These are phyloP conservation scores for Coracopsis vasa DNA, from an alignment of 2,113 vertebrate species.

Conservation along the genomic window DNA sequence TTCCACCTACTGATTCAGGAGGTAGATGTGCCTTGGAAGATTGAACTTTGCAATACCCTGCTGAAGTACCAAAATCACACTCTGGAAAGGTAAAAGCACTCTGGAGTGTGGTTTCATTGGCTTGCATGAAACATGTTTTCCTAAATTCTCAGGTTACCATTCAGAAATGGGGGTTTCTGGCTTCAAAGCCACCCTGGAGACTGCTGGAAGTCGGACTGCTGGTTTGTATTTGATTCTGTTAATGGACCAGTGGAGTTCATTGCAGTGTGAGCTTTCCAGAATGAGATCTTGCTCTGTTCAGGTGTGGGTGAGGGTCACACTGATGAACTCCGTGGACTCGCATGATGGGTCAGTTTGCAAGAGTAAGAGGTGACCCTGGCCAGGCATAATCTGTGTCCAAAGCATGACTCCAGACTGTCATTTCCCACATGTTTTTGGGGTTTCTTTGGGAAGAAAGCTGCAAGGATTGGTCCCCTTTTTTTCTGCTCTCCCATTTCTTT, in stretches of 20 bases:
- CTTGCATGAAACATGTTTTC: background rate
- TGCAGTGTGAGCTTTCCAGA: background rate
- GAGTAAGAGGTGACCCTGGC: accelerated
- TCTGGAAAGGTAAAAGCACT: background rate
- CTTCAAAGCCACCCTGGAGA: background rate
- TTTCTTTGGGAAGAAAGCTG: background rate
- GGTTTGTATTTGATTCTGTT: accelerated
- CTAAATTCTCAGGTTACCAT: background rate
- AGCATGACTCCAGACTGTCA: background rate
- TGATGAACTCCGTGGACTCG: accelerated
- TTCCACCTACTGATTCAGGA: accelerated
- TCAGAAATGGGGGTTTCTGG: background rate
- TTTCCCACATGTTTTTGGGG: accelerated
- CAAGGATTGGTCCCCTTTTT: accelerated
- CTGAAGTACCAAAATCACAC: background rate
- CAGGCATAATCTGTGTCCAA: background rate
- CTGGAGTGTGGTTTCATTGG: accelerated
- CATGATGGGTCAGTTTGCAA: too few species aligned
- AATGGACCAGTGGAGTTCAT: accelerated
- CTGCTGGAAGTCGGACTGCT: background rate
- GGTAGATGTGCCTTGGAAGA: background rate
- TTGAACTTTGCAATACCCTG: background rate
- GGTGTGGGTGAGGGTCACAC: accelerated
- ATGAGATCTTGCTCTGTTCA: accelerated
- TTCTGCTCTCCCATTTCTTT: too few species aligned